These are phyloP conservation scores for Artibeus jamaicensis DNA, from an alignment of 2,797 vertebrate genomes.

Conservation along the genomic window DNA sequence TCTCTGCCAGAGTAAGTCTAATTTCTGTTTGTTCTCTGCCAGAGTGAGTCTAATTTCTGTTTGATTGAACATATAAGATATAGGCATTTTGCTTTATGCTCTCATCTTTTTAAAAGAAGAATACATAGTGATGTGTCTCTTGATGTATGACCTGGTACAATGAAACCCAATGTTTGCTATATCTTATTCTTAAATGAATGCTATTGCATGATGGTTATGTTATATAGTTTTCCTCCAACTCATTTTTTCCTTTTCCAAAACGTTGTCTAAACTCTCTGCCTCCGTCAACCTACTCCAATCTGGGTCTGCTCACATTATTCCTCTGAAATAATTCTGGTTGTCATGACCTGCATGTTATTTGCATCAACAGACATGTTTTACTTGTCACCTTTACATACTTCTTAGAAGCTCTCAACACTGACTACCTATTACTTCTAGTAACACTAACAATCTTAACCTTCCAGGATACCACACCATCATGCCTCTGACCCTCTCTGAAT, in stretches of 20 bases:
- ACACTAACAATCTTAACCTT: neutral
- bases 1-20: neutral
- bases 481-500: neutral
- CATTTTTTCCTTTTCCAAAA: neutral
- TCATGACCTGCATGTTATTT: neutral
- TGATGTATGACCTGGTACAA: neutral
- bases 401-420: neutral
- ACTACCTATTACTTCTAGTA: neutral
- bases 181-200: slow-evolving; percentile 12
- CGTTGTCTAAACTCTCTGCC: neutral
- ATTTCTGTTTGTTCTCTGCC: neutral
- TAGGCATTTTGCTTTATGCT: neutral
- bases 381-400: neutral
- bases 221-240: neutral
- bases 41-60: no score
- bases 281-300: neutral
- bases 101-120: slow-evolving; percentile 1
- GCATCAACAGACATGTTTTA: neutral
- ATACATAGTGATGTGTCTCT: neutral
- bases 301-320: neutral
- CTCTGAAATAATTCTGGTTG: neutral
- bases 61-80: neutral
- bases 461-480: neutral
- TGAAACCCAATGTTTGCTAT: neutral
- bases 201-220: neutral